Conservation (phyloP, 2,888 invertebrate species). For the Ochropleura leucogaster region DNA sequence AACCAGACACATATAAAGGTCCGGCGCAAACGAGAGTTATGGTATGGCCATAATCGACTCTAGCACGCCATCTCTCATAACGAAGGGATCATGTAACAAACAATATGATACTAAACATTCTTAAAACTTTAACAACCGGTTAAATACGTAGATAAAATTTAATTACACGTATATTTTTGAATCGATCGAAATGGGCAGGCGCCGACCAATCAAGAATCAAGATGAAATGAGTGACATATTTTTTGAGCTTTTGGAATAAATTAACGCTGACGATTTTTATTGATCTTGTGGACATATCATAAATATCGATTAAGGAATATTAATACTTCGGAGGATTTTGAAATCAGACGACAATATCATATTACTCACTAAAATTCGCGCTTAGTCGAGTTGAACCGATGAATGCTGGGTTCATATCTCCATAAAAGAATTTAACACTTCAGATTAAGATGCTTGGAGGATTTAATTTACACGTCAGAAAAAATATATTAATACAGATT, state of each 20-base stretch:
- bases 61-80: slow-evolving; percentile 75
- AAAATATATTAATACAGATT: slow-evolving; percentile 30
- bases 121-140: slow-evolving; percentile 60
- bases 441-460: slow-evolving; percentile 26
- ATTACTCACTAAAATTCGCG: slow-evolving; percentile 8
- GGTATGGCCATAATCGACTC: slow-evolving; percentile 72
- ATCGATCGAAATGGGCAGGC: slow-evolving; percentile 62
- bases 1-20: slow-evolving; percentile 74
- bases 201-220: slow-evolving; percentile 61
- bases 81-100: slow-evolving; percentile 68
- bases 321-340: slow-evolving; percentile 28
- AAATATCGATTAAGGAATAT: slow-evolving; percentile 27
- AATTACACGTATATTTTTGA: slow-evolving; percentile 56
- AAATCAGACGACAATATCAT: slow-evolving; percentile 27
- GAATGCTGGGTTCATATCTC: slow-evolving; percentile 3
- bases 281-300: slow-evolving; percentile 31
- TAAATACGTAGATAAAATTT: slow-evolving; percentile 64
- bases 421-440: slow-evolving; percentile 27
- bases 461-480: slow-evolving; percentile 23
- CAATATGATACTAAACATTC: slow-evolving; percentile 58
- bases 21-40: slow-evolving; percentile 73
- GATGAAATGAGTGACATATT: slow-evolving; percentile 58
- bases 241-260: slow-evolving; percentile 53
- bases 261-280: slow-evolving; percentile 48
- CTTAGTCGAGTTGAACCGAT: background rate